Evolutionary conservation across 1,140 invertebrate genomes (phyloP), one percentile per base, ranked within the genome.

Genomic region (Mycetomoellerius zeteki): DNA sequence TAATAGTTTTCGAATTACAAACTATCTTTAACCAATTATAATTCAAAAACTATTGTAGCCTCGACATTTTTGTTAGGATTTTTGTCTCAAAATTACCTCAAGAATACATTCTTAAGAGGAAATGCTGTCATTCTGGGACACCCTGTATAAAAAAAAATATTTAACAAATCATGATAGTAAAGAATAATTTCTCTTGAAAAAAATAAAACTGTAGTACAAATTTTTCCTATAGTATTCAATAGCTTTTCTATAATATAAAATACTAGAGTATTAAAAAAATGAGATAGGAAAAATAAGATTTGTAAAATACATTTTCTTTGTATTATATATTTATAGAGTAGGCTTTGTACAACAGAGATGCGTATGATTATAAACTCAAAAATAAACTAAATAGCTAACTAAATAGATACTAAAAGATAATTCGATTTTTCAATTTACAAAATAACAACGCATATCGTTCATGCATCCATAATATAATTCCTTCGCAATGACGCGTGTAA

Each of bases 401-500:
- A 65, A 65, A 67, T 43, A 10, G 3, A 30, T 19, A 33, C 0
- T n/a, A n/a, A 65, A 33, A 58, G 76, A 84, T 19, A 58, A 72
- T 60, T 10, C 7, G 3, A 60, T 47, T 60, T 47, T 60, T 62
- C 8, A 75, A 43, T 50, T 60, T 62, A 67, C 62, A 2, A 27
- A 80, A 0, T 33, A 47, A 62, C 19, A 60, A 21, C 21, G 21
- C 37, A 12, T 14, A 27, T 56, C 19, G 30, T 27, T 77, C 67
- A 21, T 52, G 2, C 12, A 80, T 85, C 0, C 1, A 14, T 71
- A 30, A 65, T 67, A 37, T 52, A 65, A 60, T 73, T 73, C 67
- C 30, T 71, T n/a, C 47, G 33, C 2, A 43, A 21, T 84, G 72
- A 78, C 60, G 73, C 47, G 21, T 75, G 54, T 88, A 30, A 93